Evolutionary conservation across 2,888 invertebrate genomes (phyloP), one percentile per base, ranked within the genome.

Genomic region (Euplexia lucipara): DNA sequence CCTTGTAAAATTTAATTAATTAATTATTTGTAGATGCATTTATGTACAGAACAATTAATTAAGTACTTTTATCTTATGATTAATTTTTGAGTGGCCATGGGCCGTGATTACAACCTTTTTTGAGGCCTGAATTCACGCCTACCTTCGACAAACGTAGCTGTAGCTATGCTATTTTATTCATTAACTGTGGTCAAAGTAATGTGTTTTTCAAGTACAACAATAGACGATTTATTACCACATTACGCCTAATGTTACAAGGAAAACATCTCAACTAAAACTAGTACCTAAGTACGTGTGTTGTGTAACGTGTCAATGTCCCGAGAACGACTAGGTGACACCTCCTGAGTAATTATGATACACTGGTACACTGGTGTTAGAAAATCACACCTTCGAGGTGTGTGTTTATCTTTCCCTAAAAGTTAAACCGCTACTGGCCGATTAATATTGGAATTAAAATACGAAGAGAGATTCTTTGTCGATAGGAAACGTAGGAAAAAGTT

Each of bases 301-400:
- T 41, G 3, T 52, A 48, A 42, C 59, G 54, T 52, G 65, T 34
- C 51, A 18, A 34, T 35, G 53, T 44, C 41, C 26, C 37, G 20
- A 37, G 48, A 45, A 16, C 35, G 9, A 9, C 14, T 51, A 30
- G 41, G 12, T 42, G 39, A 61, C 41, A 74, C 44, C 72, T 76
- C 60, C 47, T 66, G 3, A 22, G 32, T 53, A 66, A 53, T 60
- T 72, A 71, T 74, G 77, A 53, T 26, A 12, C 66, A 49, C 77
- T 74, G 56, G 74, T 76, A 76, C 76, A 7, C 20, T 26, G 26
- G 56, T 52, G 51, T 34, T 41, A 41, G 32, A 54, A 68, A 26
- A 58, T 44, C 32, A 26, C 60, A 66, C 69, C 66, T 64, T 44
- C 51, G 34, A 34, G 37, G 7, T 22, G 5, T 20, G 49, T 48